These are phyloP conservation scores for Saccostrea echinata DNA, from an alignment of 1,140 invertebrate species.

Conservation along the genomic window DNA sequence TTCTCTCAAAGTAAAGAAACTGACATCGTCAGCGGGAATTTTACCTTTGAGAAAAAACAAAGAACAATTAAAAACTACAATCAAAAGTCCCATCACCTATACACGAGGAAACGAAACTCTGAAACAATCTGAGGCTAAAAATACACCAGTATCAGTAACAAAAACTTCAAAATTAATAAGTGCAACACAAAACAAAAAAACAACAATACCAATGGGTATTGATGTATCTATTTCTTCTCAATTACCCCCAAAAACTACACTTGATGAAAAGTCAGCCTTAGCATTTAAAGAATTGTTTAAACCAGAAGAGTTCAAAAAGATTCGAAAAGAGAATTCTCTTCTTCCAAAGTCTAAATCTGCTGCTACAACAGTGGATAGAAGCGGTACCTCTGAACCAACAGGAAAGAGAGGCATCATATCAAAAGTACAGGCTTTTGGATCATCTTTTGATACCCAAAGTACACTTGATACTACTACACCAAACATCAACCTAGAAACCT, in stretches of 20 bases:
- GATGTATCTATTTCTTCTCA: background rate
- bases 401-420: background rate
- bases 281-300: constrained; percentile 24
- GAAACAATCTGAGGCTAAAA: background rate
- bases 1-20: background rate
- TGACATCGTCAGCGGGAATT: background rate
- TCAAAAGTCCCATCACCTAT: too few species aligned
- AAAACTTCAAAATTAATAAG: background rate
- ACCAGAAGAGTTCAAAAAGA: background rate
- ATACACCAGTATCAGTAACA: background rate
- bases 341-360: background rate
- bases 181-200: background rate
- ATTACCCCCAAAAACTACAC: background rate
- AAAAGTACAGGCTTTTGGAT: background rate
- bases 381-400: background rate
- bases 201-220: background rate
- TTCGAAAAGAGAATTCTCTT: background rate
- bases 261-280: background rate
- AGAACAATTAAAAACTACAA: background rate
- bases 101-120: too few species aligned
- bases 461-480: background rate
- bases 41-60: background rate
- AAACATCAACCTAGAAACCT: background rate
- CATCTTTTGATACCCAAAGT: background rate
- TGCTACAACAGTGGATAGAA: background rate